Evolutionary conservation across 2,888 invertebrate species (phyloP).

Genomic region (Panzeria rudis): DNA sequence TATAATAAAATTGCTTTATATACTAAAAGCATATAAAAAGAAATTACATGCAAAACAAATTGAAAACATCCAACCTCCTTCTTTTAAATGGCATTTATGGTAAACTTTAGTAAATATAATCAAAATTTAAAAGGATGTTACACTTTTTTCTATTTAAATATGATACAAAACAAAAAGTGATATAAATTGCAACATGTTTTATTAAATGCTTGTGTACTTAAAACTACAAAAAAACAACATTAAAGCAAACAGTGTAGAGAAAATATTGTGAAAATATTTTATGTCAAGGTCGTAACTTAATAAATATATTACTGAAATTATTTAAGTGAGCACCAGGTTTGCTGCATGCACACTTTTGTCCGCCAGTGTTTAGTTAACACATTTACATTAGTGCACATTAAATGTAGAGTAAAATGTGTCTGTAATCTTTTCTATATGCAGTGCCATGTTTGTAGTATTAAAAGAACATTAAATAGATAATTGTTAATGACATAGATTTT

Average conservation of each 20-base stretch:
- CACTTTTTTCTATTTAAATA: constrained; percentile 33
- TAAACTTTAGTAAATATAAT: constrained; percentile 42
- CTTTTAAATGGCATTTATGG: constrained; percentile 51
- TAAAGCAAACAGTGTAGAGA: constrained; percentile 11
- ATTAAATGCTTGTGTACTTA: constrained; percentile 46
- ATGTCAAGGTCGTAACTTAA: neutral
- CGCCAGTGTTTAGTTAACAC: constrained; percentile 16
- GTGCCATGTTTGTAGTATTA: constrained; percentile 37
- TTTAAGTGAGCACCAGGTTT: neutral
- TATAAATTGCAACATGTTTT: constrained; percentile 66
- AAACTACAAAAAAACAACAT: neutral
- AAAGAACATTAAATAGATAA: constrained; percentile 57
- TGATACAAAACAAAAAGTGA: constrained; percentile 15
- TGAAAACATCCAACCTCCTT: neutral
- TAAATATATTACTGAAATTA: neutral
- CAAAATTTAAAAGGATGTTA: constrained; percentile 43
- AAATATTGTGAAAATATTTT: neutral
- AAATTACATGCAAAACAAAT: constrained; percentile 26
- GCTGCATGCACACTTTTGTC: neutral
- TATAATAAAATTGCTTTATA: constrained; percentile 56
- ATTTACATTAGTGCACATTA: too few species aligned
- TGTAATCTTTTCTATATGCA: constrained; percentile 38
- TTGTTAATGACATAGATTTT: constrained; percentile 67
- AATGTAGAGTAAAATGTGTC: constrained; percentile 53
- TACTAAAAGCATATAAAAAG: neutral